phyloP scores from a whole-genome alignment of 2,888 invertebrate genomes.

The Catocala fraxini region DNA sequence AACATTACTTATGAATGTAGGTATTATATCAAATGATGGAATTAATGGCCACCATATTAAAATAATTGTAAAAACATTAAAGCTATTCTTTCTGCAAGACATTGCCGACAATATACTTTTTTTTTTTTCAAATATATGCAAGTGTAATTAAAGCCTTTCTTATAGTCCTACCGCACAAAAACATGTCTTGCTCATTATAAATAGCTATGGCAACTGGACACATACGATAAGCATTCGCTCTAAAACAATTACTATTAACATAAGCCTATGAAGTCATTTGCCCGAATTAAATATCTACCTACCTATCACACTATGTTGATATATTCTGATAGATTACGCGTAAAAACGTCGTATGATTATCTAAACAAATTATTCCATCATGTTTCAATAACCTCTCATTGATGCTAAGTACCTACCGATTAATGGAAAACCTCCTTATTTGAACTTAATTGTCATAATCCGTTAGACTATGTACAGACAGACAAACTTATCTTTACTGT shows the following conservation, averaged over 20 bases:
- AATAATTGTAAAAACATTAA: no score
- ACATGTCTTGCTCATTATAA: no score
- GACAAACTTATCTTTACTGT: constrained; percentile 4
- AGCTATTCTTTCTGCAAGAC: no score
- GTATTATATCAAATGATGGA: no score
- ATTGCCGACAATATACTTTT: no score
- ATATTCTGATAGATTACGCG: constrained; percentile 13
- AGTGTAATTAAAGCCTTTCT: no score
- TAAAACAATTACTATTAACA: neutral
- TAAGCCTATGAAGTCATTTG: neutral
- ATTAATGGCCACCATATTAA: no score
- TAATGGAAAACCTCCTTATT: constrained; percentile 13
- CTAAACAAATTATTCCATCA: constrained; percentile 19
- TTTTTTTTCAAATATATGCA: no score
- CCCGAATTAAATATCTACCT: neutral
- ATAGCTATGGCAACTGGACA: no score
- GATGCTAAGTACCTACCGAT: constrained; percentile 6
- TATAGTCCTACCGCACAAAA: no score
- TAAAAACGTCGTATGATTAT: constrained; percentile 16
- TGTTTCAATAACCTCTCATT: constrained; percentile 19
- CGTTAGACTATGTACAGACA: constrained; percentile 26
- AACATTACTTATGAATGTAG: no score
- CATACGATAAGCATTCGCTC: neutral
- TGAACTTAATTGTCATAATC: constrained; percentile 22
- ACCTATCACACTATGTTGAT: constrained; percentile 12